Conservation (phyloP, 2,113 vertebrate genomes). For the Conger conger region DNA sequence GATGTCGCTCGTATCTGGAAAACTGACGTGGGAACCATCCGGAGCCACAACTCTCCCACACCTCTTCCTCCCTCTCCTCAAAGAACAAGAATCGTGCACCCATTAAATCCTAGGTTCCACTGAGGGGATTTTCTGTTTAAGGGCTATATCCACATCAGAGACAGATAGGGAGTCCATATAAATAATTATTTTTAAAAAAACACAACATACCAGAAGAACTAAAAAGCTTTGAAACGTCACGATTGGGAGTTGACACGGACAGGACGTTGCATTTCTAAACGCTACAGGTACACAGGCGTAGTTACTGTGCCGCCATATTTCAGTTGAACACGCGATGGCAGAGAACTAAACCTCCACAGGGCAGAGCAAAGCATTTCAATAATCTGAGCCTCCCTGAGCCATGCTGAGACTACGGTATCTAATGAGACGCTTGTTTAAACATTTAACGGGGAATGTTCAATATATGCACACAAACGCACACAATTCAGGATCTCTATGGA, state of each 20-base stretch:
- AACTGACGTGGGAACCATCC: background rate
- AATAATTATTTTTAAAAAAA: too few species aligned
- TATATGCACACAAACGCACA: background rate
- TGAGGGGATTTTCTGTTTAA: background rate
- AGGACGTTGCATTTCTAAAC: too few species aligned
- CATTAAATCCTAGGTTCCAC: background rate
- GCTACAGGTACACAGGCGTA: background rate
- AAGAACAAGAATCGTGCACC: background rate
- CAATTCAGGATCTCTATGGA: background rate
- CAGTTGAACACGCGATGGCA: background rate
- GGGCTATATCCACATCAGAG: background rate
- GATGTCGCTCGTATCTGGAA: background rate
- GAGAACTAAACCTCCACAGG: background rate
- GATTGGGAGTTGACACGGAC: too few species aligned
- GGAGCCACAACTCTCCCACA: background rate
- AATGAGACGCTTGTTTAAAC: too few species aligned
- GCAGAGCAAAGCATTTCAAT: background rate
- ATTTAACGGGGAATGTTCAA: background rate
- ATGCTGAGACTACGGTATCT: background rate
- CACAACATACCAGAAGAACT: too few species aligned
- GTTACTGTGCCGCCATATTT: background rate
- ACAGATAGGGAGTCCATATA: too few species aligned
- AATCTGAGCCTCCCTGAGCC: background rate
- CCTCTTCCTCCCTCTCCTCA: background rate
- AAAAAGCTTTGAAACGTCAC: too few species aligned